Evolutionary conservation across 2,888 invertebrate genomes (phyloP).

Genomic region (Nymphalis polychloros): DNA sequence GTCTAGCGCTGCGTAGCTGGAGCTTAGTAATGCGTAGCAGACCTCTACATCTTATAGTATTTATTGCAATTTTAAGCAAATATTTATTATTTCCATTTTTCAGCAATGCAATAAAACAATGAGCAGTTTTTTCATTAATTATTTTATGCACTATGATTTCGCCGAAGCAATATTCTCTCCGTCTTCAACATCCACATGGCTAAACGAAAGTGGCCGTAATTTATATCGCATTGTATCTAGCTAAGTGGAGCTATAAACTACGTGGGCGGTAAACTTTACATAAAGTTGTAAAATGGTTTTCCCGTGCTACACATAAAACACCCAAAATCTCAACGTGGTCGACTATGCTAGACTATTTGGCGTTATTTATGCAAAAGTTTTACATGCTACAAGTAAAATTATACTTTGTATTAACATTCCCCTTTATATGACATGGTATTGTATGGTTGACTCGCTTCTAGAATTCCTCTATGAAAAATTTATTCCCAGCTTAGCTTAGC

Average conservation of each 20-base stretch:
- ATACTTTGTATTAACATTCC: neutral
- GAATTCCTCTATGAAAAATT: constrained; percentile 1
- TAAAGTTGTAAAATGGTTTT: constrained; percentile 9
- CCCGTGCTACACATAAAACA: constrained; percentile 8
- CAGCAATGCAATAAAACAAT: too few relatives aligned
- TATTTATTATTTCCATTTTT: too few relatives aligned
- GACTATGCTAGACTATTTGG: constrained; percentile 5
- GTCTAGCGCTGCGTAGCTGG: too few relatives aligned
- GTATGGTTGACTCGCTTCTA: neutral
- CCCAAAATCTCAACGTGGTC: constrained; percentile 10
- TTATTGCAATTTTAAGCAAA: too few relatives aligned
- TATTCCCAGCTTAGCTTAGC: neutral
- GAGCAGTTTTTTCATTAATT: too few relatives aligned
- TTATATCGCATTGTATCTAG: neutral
- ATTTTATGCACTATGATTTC: too few relatives aligned
- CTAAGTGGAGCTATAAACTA: constrained; percentile 7
- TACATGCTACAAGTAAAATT: constrained; percentile 3
- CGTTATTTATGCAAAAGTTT: constrained; percentile 9
- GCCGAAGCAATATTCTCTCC: too few relatives aligned
- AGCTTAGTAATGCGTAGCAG: too few relatives aligned
- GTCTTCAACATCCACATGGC: too few relatives aligned
- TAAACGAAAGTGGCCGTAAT: too few relatives aligned
- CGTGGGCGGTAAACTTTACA: constrained; percentile 2
- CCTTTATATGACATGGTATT: neutral
- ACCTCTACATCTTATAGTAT: too few relatives aligned